Conservation (phyloP, 2,113 vertebrate genomes). For the Apus apus region DNA sequence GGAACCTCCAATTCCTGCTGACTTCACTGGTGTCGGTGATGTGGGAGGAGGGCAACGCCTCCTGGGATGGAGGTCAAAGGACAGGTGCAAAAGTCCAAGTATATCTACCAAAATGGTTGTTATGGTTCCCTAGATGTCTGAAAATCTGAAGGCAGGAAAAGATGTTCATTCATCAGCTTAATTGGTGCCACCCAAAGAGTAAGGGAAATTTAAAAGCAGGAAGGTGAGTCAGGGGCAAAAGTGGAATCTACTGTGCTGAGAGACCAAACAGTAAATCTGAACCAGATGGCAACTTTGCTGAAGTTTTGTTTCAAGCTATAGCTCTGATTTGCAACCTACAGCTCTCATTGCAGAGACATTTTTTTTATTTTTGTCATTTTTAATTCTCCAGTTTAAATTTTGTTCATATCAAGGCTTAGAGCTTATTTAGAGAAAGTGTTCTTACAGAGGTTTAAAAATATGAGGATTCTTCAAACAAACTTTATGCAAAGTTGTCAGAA, state of each 20-base stretch:
- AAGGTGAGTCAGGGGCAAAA: not conserved
- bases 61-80: not conserved
- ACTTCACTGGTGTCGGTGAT: rapidly evolving
- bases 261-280: not conserved
- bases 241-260: not conserved
- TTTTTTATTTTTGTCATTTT: not conserved
- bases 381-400: not conserved
- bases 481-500: conserved; percentile 34
- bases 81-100: no score
- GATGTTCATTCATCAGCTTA: not conserved
- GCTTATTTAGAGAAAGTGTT: conserved; percentile 14
- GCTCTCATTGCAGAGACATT: not conserved
- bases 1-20: not conserved
- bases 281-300: not conserved
- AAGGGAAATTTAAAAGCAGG: not conserved
- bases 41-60: not conserved
- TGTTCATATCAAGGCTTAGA: not conserved
- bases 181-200: not conserved
- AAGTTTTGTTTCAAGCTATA: not conserved
- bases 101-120: not conserved
- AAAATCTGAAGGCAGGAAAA: not conserved
- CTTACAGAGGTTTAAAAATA: conserved; percentile 27
- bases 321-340: not conserved
- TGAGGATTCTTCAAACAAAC: conserved; percentile 31
- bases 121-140: not conserved